These are phyloP conservation scores for Ceratina calcarata DNA, from an alignment of 1,140 invertebrate species.

Conservation along the genomic window DNA sequence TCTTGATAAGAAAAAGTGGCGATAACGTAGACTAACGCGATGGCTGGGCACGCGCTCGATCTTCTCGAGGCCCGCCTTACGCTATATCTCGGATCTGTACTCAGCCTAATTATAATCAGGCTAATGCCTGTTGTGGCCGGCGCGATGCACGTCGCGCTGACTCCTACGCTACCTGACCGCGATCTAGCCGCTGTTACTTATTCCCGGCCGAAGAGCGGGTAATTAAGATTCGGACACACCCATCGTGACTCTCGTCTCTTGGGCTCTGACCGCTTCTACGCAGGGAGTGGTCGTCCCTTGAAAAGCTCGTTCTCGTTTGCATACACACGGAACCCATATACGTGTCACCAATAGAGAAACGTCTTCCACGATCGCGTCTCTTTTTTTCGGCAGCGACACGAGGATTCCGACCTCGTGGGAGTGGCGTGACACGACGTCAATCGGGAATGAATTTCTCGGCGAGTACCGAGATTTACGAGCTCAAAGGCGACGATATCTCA, in stretches of 20 bases:
- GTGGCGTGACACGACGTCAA: not conserved
- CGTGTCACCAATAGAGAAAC: slow-evolving; percentile 29
- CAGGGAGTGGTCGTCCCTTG: slow-evolving; percentile 77
- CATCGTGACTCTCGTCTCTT: slow-evolving; percentile 77
- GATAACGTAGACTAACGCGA: slow-evolving; percentile 59
- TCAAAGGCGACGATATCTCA: not conserved
- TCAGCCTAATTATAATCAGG: slow-evolving; percentile 81
- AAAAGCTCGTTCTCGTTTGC: slow-evolving; percentile 76
- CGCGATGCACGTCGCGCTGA: slow-evolving; percentile 43
- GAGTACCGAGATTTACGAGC: not conserved
- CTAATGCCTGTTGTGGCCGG: slow-evolving; percentile 74
- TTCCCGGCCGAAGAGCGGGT: slow-evolving; percentile 70
- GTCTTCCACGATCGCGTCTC: slow-evolving; percentile 61
- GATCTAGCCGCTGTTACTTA: slow-evolving; percentile 74
- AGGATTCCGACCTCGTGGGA: not conserved
- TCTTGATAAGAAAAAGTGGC: slow-evolving; percentile 59
- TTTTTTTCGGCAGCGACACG: slow-evolving; percentile 4
- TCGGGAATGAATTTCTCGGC: not conserved
- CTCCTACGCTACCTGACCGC: slow-evolving; percentile 67
- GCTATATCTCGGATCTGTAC: slow-evolving; percentile 79
- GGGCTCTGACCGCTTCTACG: slow-evolving; percentile 75
- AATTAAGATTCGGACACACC: slow-evolving; percentile 82
- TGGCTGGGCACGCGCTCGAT: slow-evolving; percentile 42
- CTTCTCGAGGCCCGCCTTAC: slow-evolving; percentile 49
- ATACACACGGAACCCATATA: slow-evolving; percentile 66